A percentile compares a stretch with the other conserved stretches of the same genome.
Evolutionary conservation across 1,140 invertebrate genomes (phyloP).

Genomic region (Conopomorpha cramerella): DNA sequence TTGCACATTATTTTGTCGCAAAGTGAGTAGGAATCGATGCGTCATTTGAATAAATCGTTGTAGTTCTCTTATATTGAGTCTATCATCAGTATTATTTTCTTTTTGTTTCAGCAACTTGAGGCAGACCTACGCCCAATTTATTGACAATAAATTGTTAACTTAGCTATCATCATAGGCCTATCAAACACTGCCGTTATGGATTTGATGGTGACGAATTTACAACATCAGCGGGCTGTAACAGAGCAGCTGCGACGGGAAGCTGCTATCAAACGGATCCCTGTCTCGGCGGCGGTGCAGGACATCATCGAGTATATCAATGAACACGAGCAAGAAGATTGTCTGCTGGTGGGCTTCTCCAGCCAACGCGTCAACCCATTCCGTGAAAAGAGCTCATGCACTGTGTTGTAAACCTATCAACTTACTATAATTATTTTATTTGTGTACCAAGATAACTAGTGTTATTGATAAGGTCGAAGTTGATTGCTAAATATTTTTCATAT

Average conservation of each 20-base stretch:
- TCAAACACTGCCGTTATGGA: slow-evolving; percentile 85
- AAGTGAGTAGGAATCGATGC: too few relatives aligned
- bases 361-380: slow-evolving; percentile 97
- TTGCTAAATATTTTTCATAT: too few relatives aligned
- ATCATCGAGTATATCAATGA: slow-evolving; percentile 93
- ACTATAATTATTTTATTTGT: too few relatives aligned
- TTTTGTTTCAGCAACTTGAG: too few relatives aligned
- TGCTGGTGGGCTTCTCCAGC: slow-evolving; percentile 93
- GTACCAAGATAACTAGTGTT: too few relatives aligned
- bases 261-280: slow-evolving; percentile 81
- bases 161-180: slow-evolving; percentile 69
- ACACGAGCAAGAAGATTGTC: slow-evolving; percentile 92
- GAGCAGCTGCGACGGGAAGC: slow-evolving; percentile 93
- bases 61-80: too few relatives aligned
- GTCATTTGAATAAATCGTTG: too few relatives aligned
- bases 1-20: too few relatives aligned
- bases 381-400: slow-evolving; percentile 90
- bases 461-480: too few relatives aligned
- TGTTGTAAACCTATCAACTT: slow-evolving; percentile 72
- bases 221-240: slow-evolving; percentile 90
- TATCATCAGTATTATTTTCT: too few relatives aligned
- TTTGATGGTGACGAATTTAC: slow-evolving; percentile 87
- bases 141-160: slow-evolving; percentile 19
- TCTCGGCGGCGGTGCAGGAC: slow-evolving; percentile 89
- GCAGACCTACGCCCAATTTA: slow-evolving; percentile 52